A percentile compares a stretch with the other conserved stretches of the same genome.
These are phyloP conservation scores for Drosophila kuntzei DNA, from an alignment of 2,888 invertebrate genomes.

Conservation along the genomic window DNA sequence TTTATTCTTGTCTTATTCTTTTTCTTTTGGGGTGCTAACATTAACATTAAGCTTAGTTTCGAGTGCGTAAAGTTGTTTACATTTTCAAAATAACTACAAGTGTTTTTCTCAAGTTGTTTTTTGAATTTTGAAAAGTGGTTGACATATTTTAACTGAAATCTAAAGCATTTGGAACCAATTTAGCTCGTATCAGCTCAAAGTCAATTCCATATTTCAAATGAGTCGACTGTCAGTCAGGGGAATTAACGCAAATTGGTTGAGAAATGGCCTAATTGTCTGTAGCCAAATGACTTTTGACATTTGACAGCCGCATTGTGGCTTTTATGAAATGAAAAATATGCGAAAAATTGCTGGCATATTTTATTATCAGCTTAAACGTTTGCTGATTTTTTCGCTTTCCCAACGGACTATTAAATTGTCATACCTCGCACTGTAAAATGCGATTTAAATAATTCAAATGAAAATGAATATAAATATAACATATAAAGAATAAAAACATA, in stretches of 20 bases:
- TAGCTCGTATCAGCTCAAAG: background rate
- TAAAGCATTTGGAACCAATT: conserved; percentile 12
- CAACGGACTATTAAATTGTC: conserved; percentile 41
- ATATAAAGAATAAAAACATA: conserved; percentile 18
- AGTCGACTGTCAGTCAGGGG: conserved; percentile 37
- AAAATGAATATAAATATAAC: conserved; percentile 21
- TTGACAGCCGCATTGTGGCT: conserved; percentile 23
- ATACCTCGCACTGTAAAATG: conserved; percentile 54
- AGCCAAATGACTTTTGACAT: conserved; percentile 33
- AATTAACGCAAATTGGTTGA: conserved; percentile 41
- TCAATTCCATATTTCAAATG: conserved; percentile 7
- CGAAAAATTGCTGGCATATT: conserved; percentile 23
- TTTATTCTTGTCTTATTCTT: conserved; percentile 6
- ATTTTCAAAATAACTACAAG: conserved; percentile 21
- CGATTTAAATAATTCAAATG: conserved; percentile 53
- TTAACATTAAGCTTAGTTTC: conserved; percentile 47
- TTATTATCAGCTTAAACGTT: conserved; percentile 28
- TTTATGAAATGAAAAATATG: conserved; percentile 7
- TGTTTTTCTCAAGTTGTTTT: background rate
- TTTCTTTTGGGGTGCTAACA: conserved; percentile 40
- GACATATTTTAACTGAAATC: background rate
- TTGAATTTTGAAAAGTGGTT: background rate
- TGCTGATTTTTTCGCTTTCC: conserved; percentile 32
- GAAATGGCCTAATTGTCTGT: conserved; percentile 28
- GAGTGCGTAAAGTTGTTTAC: conserved; percentile 32